A percentile compares a stretch with the other conserved stretches of the same genome.
phyloP scores from a whole-genome alignment of 1,140 invertebrate species.

The Ooceraea biroi region DNA sequence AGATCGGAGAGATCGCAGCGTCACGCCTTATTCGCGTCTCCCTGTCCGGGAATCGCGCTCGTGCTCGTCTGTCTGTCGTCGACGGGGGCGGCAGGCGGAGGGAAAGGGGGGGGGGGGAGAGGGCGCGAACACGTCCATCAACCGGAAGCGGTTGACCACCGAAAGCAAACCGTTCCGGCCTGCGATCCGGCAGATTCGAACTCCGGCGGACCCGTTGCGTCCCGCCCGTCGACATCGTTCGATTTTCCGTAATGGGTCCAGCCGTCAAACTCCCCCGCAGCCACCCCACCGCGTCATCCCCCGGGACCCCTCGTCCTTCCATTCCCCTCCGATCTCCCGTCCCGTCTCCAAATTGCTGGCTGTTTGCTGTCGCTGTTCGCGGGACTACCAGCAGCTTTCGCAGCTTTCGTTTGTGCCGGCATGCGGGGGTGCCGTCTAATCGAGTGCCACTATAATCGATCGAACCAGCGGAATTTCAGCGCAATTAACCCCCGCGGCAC shows the following conservation, averaged over 20 bases:
- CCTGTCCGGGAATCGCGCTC: conserved; percentile 28
- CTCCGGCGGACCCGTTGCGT: background rate
- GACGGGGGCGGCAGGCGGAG: too few relatives aligned
- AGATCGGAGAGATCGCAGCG: too few relatives aligned
- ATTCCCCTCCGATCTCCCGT: conserved; percentile 26
- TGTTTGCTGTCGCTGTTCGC: background rate
- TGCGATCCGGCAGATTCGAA: conserved; percentile 51
- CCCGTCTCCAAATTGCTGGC: background rate
- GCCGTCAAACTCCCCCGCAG: conserved; percentile 60
- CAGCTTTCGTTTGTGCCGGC: conserved; percentile 19
- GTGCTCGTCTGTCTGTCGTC: conserved; percentile 35
- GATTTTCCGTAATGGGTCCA: conserved; percentile 73
- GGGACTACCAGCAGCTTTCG: conserved; percentile 20
- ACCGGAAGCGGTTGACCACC: conserved; percentile 27
- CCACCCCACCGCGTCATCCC: conserved; percentile 12
- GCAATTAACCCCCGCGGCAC: conserved; percentile 21
- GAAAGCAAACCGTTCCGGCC: conserved; percentile 55
- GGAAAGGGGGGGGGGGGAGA: too few relatives aligned
- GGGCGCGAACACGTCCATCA: conserved; percentile 50
- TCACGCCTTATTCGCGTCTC: conserved; percentile 54
- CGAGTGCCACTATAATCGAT: conserved; percentile 38
- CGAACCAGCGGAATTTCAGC: conserved; percentile 46
- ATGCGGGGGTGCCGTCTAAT: conserved; percentile 19
- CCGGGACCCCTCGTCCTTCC: too few relatives aligned
- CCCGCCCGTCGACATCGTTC: conserved; percentile 61